Evolutionary conservation across 2,113 vertebrate genomes (phyloP).

Genomic region (Taurulus bubalis): DNA sequence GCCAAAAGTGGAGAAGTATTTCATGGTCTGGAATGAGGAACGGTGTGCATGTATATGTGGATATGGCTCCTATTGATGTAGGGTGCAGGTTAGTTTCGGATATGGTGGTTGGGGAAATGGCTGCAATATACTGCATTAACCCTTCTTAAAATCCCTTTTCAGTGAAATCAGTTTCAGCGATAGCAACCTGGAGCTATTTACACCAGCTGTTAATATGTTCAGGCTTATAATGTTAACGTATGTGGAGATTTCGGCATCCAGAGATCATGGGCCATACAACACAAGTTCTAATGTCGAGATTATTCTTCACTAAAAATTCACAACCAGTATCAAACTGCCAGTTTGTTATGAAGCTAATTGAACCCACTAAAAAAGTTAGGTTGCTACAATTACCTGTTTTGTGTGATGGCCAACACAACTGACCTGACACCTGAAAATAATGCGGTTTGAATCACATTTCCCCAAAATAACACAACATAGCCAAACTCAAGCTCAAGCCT

Average conservation of each 20-base stretch:
- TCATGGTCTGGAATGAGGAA: not conserved
- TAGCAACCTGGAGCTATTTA: not conserved
- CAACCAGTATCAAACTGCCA: not conserved
- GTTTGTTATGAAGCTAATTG: not conserved
- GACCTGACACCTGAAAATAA: not conserved
- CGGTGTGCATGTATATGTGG: not conserved
- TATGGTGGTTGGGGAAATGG: not conserved
- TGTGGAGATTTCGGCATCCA: not conserved
- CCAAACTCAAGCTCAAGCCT: not conserved
- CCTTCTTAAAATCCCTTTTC: not conserved
- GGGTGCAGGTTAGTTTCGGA: not conserved
- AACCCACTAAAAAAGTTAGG: not conserved
- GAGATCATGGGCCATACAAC: not conserved
- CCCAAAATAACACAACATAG: not conserved
- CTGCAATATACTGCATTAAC: not conserved
- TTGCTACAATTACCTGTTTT: not conserved
- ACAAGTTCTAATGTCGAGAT: not conserved
- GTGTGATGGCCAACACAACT: not conserved
- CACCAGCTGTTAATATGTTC: not conserved
- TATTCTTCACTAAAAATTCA: not conserved
- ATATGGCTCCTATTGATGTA: not conserved
- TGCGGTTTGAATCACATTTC: not conserved
- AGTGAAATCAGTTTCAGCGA: not conserved
- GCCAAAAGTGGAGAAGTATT: conserved; percentile 8
- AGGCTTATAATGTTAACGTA: not conserved